Conservation (phyloP, 1,140 invertebrate genomes). For the Cotesia typhae region DNA sequence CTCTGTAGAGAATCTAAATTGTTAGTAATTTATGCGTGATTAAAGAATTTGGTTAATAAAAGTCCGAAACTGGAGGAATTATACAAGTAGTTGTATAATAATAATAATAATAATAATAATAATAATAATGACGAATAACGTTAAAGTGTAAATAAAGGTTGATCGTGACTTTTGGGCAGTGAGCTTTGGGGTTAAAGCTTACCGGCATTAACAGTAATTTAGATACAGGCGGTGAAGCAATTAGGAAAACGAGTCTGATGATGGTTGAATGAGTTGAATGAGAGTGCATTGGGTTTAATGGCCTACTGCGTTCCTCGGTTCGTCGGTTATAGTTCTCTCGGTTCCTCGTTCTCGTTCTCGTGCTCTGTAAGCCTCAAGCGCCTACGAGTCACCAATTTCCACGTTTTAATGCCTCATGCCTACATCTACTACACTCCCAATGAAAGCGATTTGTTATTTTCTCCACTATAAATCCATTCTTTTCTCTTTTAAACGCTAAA, state of each 20-base stretch:
- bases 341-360: background rate
- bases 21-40: too few relatives aligned
- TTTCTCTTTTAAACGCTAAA: constrained; percentile 10
- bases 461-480: background rate
- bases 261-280: background rate
- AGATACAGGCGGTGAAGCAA: constrained; percentile 23
- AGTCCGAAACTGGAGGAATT: too few relatives aligned
- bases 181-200: background rate
- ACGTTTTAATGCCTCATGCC: constrained; percentile 13
- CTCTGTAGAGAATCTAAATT: too few relatives aligned
- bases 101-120: too few relatives aligned
- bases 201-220: constrained; percentile 18
- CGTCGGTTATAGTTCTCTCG: background rate
- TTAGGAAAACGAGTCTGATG: constrained; percentile 9
- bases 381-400: constrained; percentile 13
- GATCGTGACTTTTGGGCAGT: background rate
- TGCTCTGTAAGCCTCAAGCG: background rate
- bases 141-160: background rate
- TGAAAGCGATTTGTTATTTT: constrained; percentile 1
- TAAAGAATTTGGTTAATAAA: too few relatives aligned
- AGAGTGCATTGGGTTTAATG: constrained; percentile 1
- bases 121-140: background rate
- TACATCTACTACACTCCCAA: background rate
- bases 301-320: background rate
- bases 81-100: too few relatives aligned